phyloP scores from a whole-genome alignment of 35 echinoderm and acorn worm species.

The Chiridota heheva region DNA sequence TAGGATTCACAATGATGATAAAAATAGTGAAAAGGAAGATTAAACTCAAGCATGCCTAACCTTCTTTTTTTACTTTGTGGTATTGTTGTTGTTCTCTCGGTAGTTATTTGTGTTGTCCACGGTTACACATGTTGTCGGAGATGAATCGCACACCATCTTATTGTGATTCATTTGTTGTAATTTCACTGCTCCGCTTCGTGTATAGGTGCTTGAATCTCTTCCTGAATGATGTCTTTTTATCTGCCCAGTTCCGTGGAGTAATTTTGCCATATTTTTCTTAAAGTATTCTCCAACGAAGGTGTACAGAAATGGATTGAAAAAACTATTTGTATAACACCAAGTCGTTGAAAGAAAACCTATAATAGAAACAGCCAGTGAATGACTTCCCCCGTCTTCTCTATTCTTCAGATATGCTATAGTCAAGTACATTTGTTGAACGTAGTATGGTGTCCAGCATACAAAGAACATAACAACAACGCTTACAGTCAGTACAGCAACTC shows the following conservation, averaged over 20 bases:
- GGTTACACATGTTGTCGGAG: too few relatives aligned
- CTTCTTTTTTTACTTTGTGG: too few relatives aligned
- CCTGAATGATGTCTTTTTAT: conserved; percentile 31
- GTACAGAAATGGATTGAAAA: conserved; percentile 92
- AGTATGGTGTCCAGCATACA: conserved; percentile 85
- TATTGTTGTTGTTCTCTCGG: too few relatives aligned
- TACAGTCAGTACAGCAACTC: conserved; percentile 70
- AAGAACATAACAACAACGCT: conserved; percentile 87
- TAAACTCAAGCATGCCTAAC: too few relatives aligned
- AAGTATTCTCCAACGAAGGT: conserved; percentile 98
- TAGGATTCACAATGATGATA: too few relatives aligned
- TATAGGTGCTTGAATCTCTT: conserved; percentile 58
- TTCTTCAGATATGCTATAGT: not conserved
- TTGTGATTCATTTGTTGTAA: conserved; percentile 55
- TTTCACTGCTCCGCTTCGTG: conserved; percentile 39
- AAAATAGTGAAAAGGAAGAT: too few relatives aligned
- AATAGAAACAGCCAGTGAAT: not conserved
- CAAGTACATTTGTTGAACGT: conserved; percentile 48
- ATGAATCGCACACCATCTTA: too few relatives aligned
- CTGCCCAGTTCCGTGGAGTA: conserved; percentile 48
- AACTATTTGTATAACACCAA: conserved; percentile 83
- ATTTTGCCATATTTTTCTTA: conserved; percentile 71
- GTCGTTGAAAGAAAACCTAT: conserved; percentile 34
- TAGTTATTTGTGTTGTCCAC: too few relatives aligned
- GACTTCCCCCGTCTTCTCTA: not conserved